Evolutionary conservation across 1,140 invertebrate genomes (phyloP), one percentile per base, ranked within the genome.

Genomic region (Temnothorax nylanderi): DNA sequence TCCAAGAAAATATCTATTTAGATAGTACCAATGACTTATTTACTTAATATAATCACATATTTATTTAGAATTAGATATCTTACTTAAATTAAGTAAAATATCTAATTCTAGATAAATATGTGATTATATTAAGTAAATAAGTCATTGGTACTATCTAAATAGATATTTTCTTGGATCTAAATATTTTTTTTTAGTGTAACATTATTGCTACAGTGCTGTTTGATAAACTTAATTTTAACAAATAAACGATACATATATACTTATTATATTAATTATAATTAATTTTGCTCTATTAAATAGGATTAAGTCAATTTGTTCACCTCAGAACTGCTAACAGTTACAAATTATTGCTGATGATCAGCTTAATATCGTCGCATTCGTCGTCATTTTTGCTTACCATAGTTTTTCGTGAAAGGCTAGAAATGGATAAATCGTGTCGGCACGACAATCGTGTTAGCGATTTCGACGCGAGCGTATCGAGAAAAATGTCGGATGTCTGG

Each of bases 401-500:
- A 60, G 41, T 60, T 60, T 60, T 49, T 4, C 16, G 6, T 11
- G 41, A 32, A 11, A 47, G 13, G 13, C 41, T 72, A 32, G 41
- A 75, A 84, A 84, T 75, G 69, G 80, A n/a, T 41, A 47, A 84
- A 37, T 60, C 80, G 16, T 74, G 69, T 75, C 54, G 69, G n/a
- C 41, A 75, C 26, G 41, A 82, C 44, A 26, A 26, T 26, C 26
- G 64, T 56, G 26, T 60, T 44, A 47, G 32, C 51, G 54, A 82
- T 84, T 26, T 71, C n/a, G 32, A 80, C 34, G 47, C 32, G 26
- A 13, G 21, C 16, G 64, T 71, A 49, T 60, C 54, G 69, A 74
- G 80, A 84, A 84, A 84, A 84, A 84, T 81, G 37, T 71, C 78
- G 47, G 16, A 56, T 84, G 69, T 49, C 69, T 60, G n/a, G 54